These are phyloP conservation scores for Hemitrygon akajei DNA, from an alignment of 2,797 vertebrate genomes.

Conservation along the genomic window DNA sequence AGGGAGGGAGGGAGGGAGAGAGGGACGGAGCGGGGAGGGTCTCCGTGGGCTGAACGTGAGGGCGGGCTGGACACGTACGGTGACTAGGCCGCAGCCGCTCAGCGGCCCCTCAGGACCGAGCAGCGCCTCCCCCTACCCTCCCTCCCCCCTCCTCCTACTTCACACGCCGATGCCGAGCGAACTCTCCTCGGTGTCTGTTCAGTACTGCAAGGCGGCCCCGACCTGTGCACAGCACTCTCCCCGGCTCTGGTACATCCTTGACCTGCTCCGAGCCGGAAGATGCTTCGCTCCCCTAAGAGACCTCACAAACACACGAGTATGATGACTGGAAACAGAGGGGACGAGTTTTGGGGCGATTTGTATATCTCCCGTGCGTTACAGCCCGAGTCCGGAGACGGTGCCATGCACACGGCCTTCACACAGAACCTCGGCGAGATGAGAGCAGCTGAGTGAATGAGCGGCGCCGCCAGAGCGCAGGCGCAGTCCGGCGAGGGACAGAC, in stretches of 20 bases:
- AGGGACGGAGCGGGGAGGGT: constrained; percentile 21
- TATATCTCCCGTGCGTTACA: too few relatives aligned
- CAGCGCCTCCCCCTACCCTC: constrained; percentile 7
- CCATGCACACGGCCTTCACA: too few relatives aligned
- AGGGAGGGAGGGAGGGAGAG: constrained; percentile 46
- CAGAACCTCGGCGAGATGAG: too few relatives aligned
- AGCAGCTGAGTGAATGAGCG: constrained; percentile 45
- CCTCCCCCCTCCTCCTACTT: background rate
- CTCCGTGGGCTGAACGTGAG: constrained; percentile 39
- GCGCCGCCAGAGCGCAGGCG: constrained; percentile 59
- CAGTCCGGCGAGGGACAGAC: constrained; percentile 50
- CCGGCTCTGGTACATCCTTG: background rate
- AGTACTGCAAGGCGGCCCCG: constrained; percentile 52
- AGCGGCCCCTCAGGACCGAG: background rate
- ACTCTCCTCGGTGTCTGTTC: constrained; percentile 45
- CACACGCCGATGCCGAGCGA: constrained; percentile 36
- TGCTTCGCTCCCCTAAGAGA: background rate
- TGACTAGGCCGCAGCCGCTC: constrained; percentile 13
- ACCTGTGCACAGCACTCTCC: background rate
- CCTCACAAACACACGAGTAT: too few relatives aligned
- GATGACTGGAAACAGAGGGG: too few relatives aligned
- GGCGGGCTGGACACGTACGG: constrained; percentile 30
- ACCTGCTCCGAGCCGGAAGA: background rate
- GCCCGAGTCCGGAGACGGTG: too few relatives aligned
- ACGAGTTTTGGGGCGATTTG: too few relatives aligned